Evolutionary conservation across 2,797 vertebrate genomes (phyloP), one percentile per base, ranked within the genome.

Genomic region (Gallinago solitaria): DNA sequence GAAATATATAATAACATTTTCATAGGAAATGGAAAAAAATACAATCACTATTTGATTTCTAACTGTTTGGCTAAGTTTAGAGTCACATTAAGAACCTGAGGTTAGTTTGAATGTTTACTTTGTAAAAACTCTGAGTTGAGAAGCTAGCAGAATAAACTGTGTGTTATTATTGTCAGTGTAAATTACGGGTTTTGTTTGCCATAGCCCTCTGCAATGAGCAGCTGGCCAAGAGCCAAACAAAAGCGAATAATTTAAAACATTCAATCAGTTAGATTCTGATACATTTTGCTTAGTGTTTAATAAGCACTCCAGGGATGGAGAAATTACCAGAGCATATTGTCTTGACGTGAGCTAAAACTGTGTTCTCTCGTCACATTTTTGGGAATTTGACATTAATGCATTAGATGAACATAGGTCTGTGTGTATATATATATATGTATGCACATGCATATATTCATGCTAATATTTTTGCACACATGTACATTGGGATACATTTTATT

Each of bases 291-390:
- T 97, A 96, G 97, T 94, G 83, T 97, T 98, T 98, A 98, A 98
- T 98, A 98, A 96, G 80, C 94, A 97, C 98, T 97, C 97, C 35
- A 95, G 97, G 96, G 98, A 98, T 64, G 65, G 86, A 95, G 95
- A 98, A 98, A 98, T 97, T 97, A 98, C 96, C 97, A 96, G 97
- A 97, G 96, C 50, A 88, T 96, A 97, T 97, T 98, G 97, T 97
- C 98, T 95, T 97, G 95, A 97, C 92, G 92, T 94, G 95, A 98
- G 93, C 96, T 97, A 96, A 97, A 97, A 96, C 4, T 67, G 97
- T 97, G 97, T 97, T 96, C 54, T 89, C 89, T 97, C 41, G 4
- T 97, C 96, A 89, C 70, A 92, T 97, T 97, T 97, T 94, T 93
- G 85, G 94, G 93, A 97, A 96, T 96, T 93, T 95, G 93, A 95